Evolutionary conservation across 1,140 invertebrate species (phyloP), one percentile per base, ranked within the genome.

Genomic region (Calephelis virginiensis): DNA sequence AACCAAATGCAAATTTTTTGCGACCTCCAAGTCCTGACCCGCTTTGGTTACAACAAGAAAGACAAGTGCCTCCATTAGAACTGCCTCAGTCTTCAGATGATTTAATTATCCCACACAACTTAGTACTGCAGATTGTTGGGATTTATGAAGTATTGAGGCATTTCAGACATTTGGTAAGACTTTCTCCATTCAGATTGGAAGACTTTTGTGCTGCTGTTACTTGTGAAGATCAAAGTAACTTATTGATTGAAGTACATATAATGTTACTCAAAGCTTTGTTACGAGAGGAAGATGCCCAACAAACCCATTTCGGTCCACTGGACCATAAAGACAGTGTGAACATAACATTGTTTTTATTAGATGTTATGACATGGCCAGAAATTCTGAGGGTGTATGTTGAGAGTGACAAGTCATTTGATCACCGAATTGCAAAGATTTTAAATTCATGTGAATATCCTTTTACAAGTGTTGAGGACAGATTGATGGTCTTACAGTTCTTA

Each of bases 261-360:
- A 96, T 96, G 93, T 90, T 99, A 48, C 91, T 99, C 3, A 98
- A 97, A 92, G 95, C 97, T 9, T 92, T 99, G 65, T 90, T 99
- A 40, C 90, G 98, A 62, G 98, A 99, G 92, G 98, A 99, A 91
- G 98, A 99, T 88, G 94, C 95, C 1, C 97, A 98, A 87, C 97
- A 97, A 80, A 98, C 98, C 13, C 96, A 97, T 83, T 99, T 98
- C 92, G 98, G 98, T 61, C 97, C 98, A 11, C 89, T 98, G 63
- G 98, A 99, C 92, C 95, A 97, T 78, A 99, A 99, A 92, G 98
- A 99, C 89, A 98, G 97, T 86, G 95, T 99, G 0, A 99, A 99
- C 88, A 95, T 98, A 63, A 94, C 95, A 71, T 92, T 99, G 14
- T 99, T 96, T 92, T 94, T 98, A 81, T 94, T 98, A 70, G 98